Conservation (phyloP, 2,113 vertebrate species). For the Varanus komodoensis region DNA sequence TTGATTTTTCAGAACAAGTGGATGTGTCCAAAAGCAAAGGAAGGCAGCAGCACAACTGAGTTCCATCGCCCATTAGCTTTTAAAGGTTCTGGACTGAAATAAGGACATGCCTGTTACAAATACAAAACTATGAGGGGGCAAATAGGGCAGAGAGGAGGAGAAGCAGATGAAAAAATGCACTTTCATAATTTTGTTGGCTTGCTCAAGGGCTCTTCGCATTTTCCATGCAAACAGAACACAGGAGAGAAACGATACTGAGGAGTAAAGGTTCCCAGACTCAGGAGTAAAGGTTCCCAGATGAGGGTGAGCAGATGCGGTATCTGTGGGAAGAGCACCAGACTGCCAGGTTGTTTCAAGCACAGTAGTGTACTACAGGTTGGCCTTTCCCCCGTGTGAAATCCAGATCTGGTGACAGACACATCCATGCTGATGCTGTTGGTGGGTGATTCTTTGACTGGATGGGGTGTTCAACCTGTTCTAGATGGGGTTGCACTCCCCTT, state of each 20-base stretch:
- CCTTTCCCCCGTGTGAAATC: not conserved
- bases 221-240: not conserved
- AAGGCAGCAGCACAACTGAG: not conserved
- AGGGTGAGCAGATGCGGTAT: not conserved
- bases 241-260: not conserved
- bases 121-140: not conserved
- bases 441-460: too few species aligned
- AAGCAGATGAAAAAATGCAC: not conserved
- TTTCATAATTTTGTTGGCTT: too few species aligned
- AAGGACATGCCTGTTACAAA: not conserved
- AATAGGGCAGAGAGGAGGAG: not conserved
- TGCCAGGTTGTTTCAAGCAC: not conserved
- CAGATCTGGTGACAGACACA: not conserved
- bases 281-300: not conserved
- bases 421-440: too few species aligned
- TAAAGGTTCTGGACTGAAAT: not conserved
- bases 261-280: not conserved
- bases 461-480: too few species aligned
- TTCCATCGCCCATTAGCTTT: constrained; percentile 2
- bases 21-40: not conserved
- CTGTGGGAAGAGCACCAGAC: not conserved
- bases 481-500: too few species aligned
- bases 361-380: not conserved
- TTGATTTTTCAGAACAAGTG: constrained; percentile 3
- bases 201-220: not conserved